Percentiles rank a stretch among this genome's conserved stretches.
Conservation (phyloP, 1,140 invertebrate species). For the Drosophila ironensis region DNA sequence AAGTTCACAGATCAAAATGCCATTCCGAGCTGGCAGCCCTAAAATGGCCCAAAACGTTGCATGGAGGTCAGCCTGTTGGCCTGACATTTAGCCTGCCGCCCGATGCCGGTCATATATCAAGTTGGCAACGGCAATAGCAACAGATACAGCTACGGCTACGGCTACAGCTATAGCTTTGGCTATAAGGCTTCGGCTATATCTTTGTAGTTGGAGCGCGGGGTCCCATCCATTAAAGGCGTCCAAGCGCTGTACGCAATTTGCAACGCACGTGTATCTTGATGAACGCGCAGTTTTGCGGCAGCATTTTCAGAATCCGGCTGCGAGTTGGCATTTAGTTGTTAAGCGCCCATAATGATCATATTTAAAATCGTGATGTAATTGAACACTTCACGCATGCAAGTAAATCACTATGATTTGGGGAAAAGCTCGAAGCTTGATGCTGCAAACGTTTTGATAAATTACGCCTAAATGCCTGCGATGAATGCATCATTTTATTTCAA, state of each 20-base stretch:
- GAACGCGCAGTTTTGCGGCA: constrained; percentile 34
- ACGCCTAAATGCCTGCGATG: not conserved
- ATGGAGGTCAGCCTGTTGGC: constrained; percentile 65
- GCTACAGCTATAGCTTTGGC: no score
- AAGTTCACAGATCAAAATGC: constrained; percentile 44
- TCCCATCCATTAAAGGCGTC: constrained; percentile 20
- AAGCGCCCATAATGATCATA: constrained; percentile 64
- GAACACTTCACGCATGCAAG: constrained; percentile 48
- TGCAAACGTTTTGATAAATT: constrained; percentile 22
- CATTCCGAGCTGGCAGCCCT: constrained; percentile 52
- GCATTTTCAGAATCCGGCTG: constrained; percentile 55
- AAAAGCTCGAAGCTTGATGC: constrained; percentile 7
- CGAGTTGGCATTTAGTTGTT: constrained; percentile 51
- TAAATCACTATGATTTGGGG: constrained; percentile 29
- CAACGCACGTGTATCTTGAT: constrained; percentile 69
- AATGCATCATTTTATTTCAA: constrained; percentile 8
- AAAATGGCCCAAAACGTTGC: constrained; percentile 65
- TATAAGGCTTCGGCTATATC: constrained; percentile 13
- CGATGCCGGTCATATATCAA: constrained; percentile 28
- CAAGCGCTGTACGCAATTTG: constrained; percentile 58
- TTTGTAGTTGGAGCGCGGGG: not conserved
- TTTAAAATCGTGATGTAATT: constrained; percentile 58
- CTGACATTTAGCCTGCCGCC: constrained; percentile 65
- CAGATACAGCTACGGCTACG: no score
- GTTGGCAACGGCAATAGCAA: constrained; percentile 9